Percentiles rank a stretch among this genome's conserved stretches.
Conservation (phyloP, 2,113 vertebrate species). For the Entosphenus tridentatus region DNA sequence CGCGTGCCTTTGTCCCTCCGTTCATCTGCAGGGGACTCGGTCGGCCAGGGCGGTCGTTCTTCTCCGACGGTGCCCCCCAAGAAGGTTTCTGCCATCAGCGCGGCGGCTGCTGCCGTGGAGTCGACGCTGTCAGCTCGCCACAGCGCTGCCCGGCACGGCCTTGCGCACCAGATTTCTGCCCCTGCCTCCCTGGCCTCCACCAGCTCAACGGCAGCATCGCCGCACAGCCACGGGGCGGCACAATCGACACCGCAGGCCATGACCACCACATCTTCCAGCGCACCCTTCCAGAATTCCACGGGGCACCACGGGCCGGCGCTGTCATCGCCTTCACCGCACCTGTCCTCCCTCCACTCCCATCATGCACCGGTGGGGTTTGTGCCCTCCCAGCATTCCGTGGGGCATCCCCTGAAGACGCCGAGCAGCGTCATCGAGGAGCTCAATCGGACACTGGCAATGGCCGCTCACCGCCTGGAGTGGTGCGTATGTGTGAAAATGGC, state of each 20-base stretch:
- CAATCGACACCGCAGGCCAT: too few relatives aligned
- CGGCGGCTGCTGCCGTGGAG: slow-evolving; percentile 3
- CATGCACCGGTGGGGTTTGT: slow-evolving; percentile 1
- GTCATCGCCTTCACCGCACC: too few relatives aligned
- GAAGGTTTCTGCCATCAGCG: not conserved
- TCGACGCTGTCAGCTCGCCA: slow-evolving; percentile 4
- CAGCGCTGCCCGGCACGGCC: not conserved
- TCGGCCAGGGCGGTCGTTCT: not conserved
- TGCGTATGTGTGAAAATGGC: not conserved
- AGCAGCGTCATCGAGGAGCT: slow-evolving; percentile 4
- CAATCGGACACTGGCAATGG: slow-evolving; percentile 1
- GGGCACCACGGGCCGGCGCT: not conserved
- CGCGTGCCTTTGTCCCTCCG: too few relatives aligned
- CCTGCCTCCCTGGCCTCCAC: not conserved
- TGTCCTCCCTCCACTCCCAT: not conserved
- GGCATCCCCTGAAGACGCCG: not conserved
- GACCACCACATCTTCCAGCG: too few relatives aligned
- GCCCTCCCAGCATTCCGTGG: not conserved
- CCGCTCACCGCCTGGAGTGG: not conserved
- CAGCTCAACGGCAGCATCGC: not conserved
- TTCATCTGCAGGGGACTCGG: too few relatives aligned
- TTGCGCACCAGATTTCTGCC: not conserved
- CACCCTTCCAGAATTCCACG: not conserved
- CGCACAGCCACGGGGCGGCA: not conserved
- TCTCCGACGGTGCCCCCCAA: slow-evolving; percentile 2